Conservation (phyloP, 2,113 vertebrate genomes). For the Bos javanicus region DNA sequence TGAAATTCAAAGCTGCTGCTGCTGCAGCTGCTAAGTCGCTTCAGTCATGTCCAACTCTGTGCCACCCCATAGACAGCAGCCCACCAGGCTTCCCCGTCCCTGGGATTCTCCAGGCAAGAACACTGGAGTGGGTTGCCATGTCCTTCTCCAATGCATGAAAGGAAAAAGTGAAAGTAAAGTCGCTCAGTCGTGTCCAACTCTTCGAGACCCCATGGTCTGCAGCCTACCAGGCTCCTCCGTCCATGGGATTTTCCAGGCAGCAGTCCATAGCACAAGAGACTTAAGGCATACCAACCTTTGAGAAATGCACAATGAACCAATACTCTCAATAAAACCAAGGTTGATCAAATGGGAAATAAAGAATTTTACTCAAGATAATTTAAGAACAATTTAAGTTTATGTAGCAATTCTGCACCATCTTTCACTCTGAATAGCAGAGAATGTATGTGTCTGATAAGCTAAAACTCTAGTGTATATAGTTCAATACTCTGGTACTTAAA, state of each 20-base stretch:
- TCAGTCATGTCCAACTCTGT: too few species aligned
- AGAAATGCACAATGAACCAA: background rate
- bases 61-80: too few species aligned
- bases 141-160: too few species aligned
- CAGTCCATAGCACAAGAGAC: background rate
- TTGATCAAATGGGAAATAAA: background rate
- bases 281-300: background rate
- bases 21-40: too few species aligned
- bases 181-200: too few species aligned
- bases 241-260: too few species aligned
- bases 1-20: background rate
- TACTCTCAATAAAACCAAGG: background rate
- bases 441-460: background rate
- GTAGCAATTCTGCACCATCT: background rate
- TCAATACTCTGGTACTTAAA: background rate
- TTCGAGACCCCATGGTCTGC: too few species aligned
- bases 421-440: background rate
- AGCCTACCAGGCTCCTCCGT: too few species aligned
- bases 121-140: too few species aligned
- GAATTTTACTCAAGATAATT: background rate
- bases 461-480: background rate
- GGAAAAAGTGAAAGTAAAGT: too few species aligned
- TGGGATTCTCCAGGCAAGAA: too few species aligned
- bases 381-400: conserved; percentile 22
- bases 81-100: too few species aligned